Evolutionary conservation across 2,888 invertebrate species (phyloP).

Genomic region (Dicroscelio sp.): DNA sequence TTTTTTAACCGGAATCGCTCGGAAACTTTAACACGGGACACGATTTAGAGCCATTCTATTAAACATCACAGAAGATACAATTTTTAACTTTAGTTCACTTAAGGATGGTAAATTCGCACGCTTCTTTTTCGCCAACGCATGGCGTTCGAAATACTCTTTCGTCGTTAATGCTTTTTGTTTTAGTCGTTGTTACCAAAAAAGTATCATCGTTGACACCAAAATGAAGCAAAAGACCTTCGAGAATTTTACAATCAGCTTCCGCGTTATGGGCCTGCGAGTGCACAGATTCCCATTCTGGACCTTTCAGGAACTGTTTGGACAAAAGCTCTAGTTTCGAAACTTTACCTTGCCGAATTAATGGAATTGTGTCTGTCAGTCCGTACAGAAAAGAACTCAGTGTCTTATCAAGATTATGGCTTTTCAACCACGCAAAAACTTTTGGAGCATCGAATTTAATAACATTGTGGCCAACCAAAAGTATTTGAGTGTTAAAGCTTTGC

Average conservation of each 20-base stretch:
- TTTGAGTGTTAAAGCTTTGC: conserved; percentile 27
- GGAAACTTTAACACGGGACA: no score
- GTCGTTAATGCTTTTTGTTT: not conserved
- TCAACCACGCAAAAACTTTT: conserved; percentile 34
- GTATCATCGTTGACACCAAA: not conserved
- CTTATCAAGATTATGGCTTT: not conserved
- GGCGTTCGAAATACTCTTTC: not conserved
- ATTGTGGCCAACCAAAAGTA: conserved; percentile 55
- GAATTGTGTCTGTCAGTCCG: conserved; percentile 46
- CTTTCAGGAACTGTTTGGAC: conserved; percentile 17
- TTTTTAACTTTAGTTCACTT: not conserved
- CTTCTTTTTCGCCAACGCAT: not conserved
- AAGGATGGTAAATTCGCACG: conserved; percentile 26
- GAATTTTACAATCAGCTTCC: conserved; percentile 23
- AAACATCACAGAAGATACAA: conserved; percentile 16
- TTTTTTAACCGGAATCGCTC: no score
- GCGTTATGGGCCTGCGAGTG: conserved; percentile 28
- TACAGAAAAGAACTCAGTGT: conserved; percentile 29
- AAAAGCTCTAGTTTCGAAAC: conserved; percentile 48
- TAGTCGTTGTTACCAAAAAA: no score
- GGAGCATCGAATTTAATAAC: conserved; percentile 52
- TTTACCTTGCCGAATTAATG: conserved; percentile 49
- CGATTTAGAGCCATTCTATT: conserved; percentile 67
- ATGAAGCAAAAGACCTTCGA: conserved; percentile 47
- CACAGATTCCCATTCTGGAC: not conserved